Evolutionary conservation across 30 jellyfish, hydroid and myxozoan genomes (phyloP), one percentile per base, ranked within the genome.

Genomic region (Nemopilema nomurai): DNA sequence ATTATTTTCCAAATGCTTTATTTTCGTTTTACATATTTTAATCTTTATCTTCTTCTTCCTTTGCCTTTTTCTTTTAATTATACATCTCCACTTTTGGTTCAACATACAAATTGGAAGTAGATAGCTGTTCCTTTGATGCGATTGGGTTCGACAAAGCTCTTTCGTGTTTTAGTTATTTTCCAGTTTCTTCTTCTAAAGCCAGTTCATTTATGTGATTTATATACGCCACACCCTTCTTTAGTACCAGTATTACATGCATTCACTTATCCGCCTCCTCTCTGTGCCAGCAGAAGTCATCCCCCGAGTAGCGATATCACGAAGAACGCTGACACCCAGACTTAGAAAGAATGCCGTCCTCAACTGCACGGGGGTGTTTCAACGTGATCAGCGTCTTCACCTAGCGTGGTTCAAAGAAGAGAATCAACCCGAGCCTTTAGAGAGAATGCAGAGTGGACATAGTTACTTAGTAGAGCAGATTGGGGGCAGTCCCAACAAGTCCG

Each of bases 361-460:
- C 49, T 84, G 93, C 52, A 16, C 87, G 19, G 87, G 75, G 18
- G 71, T 73, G 1, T 57, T 62, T 28, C 93, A 84, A 70, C 33
- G 76, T 8, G n/a, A 62, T 51, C 51, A 71, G 20, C 70, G 69
- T 18, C 4, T 66, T 17, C 9, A n/a, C 4, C 21, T 49, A 0
- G 31, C 20, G 20, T 84, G 93, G 93, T 27, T 23, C 50, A 8
- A 4, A 27, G 76, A 74, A 53, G 25, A n/a, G 16, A 74, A 74
- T 13, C 6, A 13, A 67, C 28, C 25, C 28, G 77, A 81, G n/a
- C 21, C 41, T 16, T 67, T 52, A 0, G 83, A 33, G 0, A 78
- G 49, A 13, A 18, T 84, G 41, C 22, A 20, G 27, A 8, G 82
- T 20, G 78, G 83, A 4, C 93, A 84, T 74, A 84, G 74, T 32